Evolutionary conservation across 1,140 invertebrate species (phyloP).

Genomic region (Leptopilina clavipes): DNA sequence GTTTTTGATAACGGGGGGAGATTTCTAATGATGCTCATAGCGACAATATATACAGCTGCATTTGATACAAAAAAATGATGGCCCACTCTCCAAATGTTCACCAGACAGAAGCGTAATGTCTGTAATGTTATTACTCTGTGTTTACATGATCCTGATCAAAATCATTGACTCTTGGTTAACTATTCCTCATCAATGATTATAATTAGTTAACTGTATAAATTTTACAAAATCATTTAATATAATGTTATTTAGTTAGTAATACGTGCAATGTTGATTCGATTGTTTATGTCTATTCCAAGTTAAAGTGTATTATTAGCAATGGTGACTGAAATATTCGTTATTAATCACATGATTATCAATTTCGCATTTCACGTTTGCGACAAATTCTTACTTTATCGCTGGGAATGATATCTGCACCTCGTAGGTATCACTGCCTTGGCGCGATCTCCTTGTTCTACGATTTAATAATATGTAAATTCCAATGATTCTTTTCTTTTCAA

Average conservation of each 20-base stretch:
- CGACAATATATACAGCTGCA: constrained; percentile 64
- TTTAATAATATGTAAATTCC: constrained; percentile 65
- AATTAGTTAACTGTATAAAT: too few species aligned
- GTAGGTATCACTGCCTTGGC: constrained; percentile 85
- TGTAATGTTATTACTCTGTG: not conserved
- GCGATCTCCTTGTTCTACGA: constrained; percentile 74
- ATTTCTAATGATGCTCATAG: not conserved
- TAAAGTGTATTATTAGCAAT: constrained; percentile 25
- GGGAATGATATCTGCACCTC: constrained; percentile 92
- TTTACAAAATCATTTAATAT: too few species aligned
- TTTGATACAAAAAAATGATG: not conserved
- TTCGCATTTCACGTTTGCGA: too few species aligned
- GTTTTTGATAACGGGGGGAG: not conserved
- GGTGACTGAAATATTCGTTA: constrained; percentile 42
- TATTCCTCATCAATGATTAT: too few species aligned
- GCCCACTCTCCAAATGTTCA: constrained; percentile 3
- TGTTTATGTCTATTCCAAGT: not conserved
- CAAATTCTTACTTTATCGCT: constrained; percentile 88
- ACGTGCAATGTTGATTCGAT: constrained; percentile 15
- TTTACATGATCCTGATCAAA: not conserved
- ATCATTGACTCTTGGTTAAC: too few species aligned
- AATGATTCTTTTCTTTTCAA: too few species aligned
- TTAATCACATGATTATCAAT: constrained; percentile 46
- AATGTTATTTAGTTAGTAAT: constrained; percentile 1
- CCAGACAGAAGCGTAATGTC: constrained; percentile 12